Evolutionary conservation across 2,888 invertebrate genomes (phyloP), one percentile per base, ranked within the genome.

Genomic region (Digitonthophagus gazella): DNA sequence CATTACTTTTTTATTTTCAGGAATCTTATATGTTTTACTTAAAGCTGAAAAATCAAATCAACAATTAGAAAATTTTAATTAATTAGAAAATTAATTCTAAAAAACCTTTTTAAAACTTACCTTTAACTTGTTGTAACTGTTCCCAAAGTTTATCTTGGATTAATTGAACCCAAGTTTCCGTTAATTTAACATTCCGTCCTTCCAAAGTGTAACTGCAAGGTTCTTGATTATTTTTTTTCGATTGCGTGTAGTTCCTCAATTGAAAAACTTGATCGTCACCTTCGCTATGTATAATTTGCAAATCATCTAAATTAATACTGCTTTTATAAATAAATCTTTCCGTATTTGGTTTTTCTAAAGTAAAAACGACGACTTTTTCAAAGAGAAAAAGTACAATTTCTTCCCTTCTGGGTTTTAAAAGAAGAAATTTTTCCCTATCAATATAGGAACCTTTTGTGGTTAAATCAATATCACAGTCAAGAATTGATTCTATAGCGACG

Each of bases 381-480:
- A 82, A 83, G 44, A 83, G 70, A 69, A 82, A 83, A 22, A 82
- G 74, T 73, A 79, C 77, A 1, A 76, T 68, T 57, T 80, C 79
- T 44, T 76, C 74, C 72, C 78, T 77, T 66, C 74, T 78, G 0
- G 80, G 79, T 69, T 78, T 79, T 1, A 74, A 67, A 64, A 81
- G 72, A n/a, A 67, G 75, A 71, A 82, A 81, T 65, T 75, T 75
- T 66, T 80, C 80, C 67, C 79, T 75, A 71, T 79, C 75, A 57
- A 80, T 73, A 67, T 81, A 80, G 2, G 78, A 76, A 6, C 81
- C 81, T 67, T 79, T 78, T 55, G 75, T 74, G 14, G 72, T 67
- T 57, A 77, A 75, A 63, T 71, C 67, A 11, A 71, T 6, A 77
- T 86, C 77, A 70, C 77, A 76, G 15, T 76, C 71, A 20, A 76